These are phyloP conservation scores for Epinephelus coioides DNA, from an alignment of 2,797 vertebrate genomes.

Conservation along the genomic window DNA sequence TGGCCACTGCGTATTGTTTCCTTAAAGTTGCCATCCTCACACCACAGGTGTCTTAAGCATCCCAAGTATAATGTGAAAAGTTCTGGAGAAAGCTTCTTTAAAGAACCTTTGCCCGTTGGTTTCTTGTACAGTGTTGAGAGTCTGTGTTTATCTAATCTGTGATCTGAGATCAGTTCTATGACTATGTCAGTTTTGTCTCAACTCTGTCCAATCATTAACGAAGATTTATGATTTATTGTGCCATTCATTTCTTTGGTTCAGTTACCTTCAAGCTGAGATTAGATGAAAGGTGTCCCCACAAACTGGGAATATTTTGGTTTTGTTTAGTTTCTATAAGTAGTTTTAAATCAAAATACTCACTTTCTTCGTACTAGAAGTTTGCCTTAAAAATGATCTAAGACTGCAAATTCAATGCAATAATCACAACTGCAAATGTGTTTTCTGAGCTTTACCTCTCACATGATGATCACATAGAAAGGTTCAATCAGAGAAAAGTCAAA, in stretches of 20 bases:
- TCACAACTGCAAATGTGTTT: no score
- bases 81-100: not conserved
- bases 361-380: no score
- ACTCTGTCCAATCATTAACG: slow-evolving; percentile 69
- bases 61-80: not conserved
- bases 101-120: slow-evolving; percentile 31
- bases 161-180: slow-evolving; percentile 43
- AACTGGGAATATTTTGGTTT: no score
- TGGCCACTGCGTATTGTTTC: slow-evolving; percentile 86
- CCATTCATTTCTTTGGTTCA: not conserved
- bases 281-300: not conserved
- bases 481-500: no score
- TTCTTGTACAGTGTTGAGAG: no score
- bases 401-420: not conserved
- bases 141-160: slow-evolving; percentile 36
- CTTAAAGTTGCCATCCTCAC: slow-evolving; percentile 82
- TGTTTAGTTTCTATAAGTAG: no score
- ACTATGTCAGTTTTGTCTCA: slow-evolving; percentile 14
- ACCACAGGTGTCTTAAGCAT: not conserved
- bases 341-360: no score
- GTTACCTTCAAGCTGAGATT: not conserved
- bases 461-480: no score
- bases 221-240: slow-evolving; percentile 16
- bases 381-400: no score
- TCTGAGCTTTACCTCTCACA: no score